phyloP scores from a whole-genome alignment of 2,888 invertebrate species.

The Antheraea yamamai region DNA sequence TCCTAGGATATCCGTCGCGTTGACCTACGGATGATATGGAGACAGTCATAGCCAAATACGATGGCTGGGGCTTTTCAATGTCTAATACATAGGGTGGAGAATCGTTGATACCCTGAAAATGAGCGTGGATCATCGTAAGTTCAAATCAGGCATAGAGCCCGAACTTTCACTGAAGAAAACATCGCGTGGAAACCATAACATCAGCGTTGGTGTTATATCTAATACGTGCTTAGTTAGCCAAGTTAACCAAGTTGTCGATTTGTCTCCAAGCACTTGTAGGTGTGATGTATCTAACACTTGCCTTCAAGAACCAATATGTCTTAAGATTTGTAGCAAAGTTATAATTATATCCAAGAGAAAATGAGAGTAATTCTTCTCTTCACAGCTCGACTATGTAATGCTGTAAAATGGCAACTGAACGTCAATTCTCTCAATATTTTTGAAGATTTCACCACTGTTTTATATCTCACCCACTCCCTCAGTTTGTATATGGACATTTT shows the following conservation, averaged over 20 bases:
- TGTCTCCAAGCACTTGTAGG: too few species aligned
- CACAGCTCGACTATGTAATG: too few species aligned
- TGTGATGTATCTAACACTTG: too few species aligned
- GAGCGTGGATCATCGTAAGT: neutral
- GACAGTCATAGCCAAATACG: slow-evolving; percentile 64
- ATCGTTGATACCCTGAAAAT: slow-evolving; percentile 66
- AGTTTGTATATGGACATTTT: too few species aligned
- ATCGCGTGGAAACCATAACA: neutral
- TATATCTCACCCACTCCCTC: too few species aligned
- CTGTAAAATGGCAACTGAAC: too few species aligned
- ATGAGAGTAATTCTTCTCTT: too few species aligned
- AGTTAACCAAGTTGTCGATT: neutral
- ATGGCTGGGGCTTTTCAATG: slow-evolving; percentile 62
- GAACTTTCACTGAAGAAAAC: neutral
- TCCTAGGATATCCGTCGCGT: slow-evolving; percentile 67
- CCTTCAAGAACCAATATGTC: too few species aligned
- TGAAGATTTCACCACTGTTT: too few species aligned
- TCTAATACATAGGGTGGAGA: slow-evolving; percentile 69
- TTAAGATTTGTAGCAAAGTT: too few species aligned
- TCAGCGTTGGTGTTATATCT: neutral
- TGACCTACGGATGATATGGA: slow-evolving; percentile 71
- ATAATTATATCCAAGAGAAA: too few species aligned
- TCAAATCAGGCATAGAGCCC: neutral
- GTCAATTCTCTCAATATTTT: too few species aligned
- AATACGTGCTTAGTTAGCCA: neutral